Conservation (phyloP, 37 sponge, comb jelly and placozoan species). For the Chondrosia reniformis region DNA sequence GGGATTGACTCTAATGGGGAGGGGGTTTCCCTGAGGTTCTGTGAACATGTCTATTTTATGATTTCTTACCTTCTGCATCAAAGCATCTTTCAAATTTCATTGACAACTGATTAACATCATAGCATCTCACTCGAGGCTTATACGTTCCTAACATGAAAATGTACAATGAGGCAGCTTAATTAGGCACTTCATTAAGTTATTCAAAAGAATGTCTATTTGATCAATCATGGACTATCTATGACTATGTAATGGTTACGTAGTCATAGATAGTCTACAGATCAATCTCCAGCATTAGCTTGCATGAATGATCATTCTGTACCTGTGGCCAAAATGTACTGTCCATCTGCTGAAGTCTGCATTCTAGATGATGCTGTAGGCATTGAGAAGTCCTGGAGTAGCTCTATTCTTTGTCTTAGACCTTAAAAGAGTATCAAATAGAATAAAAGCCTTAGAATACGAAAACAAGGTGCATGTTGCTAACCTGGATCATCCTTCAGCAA, state of each 20-base stretch:
- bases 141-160: constrained; percentile 55
- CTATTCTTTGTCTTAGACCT: constrained; percentile 77
- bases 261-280: not conserved
- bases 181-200: not conserved
- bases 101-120: constrained; percentile 88
- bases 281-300: too few species aligned
- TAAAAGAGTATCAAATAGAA: too few species aligned
- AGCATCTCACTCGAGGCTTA: constrained; percentile 87
- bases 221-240: not conserved
- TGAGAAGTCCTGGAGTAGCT: constrained; percentile 90
- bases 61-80: constrained; percentile 66
- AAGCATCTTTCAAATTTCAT: constrained; percentile 97
- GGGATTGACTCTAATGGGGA: too few species aligned
- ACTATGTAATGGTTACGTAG: not conserved
- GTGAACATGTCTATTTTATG: too few species aligned
- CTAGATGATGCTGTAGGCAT: constrained; percentile 83
- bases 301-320: too few species aligned
- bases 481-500: not conserved
- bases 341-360: constrained; percentile 62
- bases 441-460: not conserved
- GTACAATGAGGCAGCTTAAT: not conserved
- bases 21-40: too few species aligned
- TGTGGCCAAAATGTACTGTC: constrained; percentile 78
- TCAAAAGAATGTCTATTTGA: not conserved
- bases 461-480: not conserved